A percentile compares a stretch with the other conserved stretches of the same genome.
phyloP scores from a whole-genome alignment of 2,797 vertebrate genomes.

The Carduelis carduelis region DNA sequence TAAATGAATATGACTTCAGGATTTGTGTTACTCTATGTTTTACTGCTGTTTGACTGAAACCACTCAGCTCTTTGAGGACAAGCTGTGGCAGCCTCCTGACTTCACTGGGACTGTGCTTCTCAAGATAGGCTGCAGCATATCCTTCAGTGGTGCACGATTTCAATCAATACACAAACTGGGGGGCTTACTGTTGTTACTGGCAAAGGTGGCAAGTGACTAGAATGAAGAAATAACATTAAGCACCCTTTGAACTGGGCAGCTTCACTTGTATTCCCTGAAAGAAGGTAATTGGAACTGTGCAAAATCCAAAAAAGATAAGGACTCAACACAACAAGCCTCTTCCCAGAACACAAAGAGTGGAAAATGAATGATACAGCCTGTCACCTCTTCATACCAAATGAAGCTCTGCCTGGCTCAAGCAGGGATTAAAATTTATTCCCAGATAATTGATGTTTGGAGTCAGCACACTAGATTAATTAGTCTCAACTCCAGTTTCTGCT shows the following conservation, averaged over 20 bases:
- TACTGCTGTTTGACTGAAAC: neutral
- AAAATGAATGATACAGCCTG: slow-evolving; percentile 14
- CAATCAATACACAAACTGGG: neutral
- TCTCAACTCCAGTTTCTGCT: slow-evolving; percentile 17
- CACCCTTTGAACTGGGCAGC: neutral
- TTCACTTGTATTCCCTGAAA: neutral
- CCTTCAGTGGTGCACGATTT: neutral
- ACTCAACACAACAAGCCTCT: neutral
- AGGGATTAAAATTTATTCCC: slow-evolving; percentile 50
- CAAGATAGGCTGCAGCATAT: neutral
- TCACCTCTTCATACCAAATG: slow-evolving; percentile 41
- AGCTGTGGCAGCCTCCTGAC: neutral
- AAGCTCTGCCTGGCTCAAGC: slow-evolving; percentile 5
- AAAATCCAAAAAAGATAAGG: slow-evolving; percentile 6
- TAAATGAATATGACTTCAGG: neutral
- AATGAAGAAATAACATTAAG: neutral
- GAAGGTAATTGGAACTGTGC: neutral
- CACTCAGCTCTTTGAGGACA: neutral
- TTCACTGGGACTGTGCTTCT: neutral
- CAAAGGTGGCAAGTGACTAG: neutral
- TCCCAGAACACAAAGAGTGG: neutral
- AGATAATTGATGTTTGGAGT: slow-evolving; percentile 51
- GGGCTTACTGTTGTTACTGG: neutral
- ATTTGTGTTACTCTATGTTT: neutral
- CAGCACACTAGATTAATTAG: neutral